These are phyloP conservation scores for Neomorphus geoffroyi DNA, from an alignment of 2,797 vertebrate species.

Conservation along the genomic window DNA sequence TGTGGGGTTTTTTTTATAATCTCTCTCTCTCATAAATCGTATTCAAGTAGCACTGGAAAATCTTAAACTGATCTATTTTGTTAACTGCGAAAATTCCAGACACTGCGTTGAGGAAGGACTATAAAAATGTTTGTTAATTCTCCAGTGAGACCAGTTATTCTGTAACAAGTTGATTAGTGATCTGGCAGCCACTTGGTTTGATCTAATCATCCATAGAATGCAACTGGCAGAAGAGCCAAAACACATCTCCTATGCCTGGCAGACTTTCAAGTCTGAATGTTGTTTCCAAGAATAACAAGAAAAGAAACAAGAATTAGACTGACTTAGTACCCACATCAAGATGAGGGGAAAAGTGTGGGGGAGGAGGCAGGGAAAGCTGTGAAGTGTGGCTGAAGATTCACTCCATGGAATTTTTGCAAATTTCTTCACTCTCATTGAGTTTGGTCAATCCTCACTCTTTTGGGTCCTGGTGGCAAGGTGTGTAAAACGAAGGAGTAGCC, in stretches of 20 bases:
- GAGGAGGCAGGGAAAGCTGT: no score
- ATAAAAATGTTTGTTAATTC: constrained; percentile 33
- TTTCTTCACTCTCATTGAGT: background rate
- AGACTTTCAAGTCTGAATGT: constrained; percentile 3
- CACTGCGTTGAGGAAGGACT: constrained; percentile 29
- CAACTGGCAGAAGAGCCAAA: constrained; percentile 31
- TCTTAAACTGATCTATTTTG: background rate
- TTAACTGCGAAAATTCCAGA: constrained; percentile 47
- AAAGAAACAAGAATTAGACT: background rate
- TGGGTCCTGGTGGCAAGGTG: background rate
- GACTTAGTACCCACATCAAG: background rate
- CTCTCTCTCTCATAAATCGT: background rate
- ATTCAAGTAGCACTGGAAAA: constrained; percentile 25
- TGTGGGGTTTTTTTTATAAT: background rate
- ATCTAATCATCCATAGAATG: constrained; percentile 49
- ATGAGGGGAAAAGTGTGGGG: background rate
- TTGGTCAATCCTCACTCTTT: background rate
- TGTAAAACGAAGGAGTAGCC: background rate
- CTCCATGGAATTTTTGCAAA: background rate
- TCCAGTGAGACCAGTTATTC: constrained; percentile 35
- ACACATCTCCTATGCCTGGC: constrained; percentile 14
- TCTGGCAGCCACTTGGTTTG: constrained; percentile 47
- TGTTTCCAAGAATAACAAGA: constrained; percentile 39
- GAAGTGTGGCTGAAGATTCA: background rate
- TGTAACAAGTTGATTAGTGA: constrained; percentile 52